Conservation (phyloP, 2,113 vertebrate genomes). For the Gobio gobio region DNA sequence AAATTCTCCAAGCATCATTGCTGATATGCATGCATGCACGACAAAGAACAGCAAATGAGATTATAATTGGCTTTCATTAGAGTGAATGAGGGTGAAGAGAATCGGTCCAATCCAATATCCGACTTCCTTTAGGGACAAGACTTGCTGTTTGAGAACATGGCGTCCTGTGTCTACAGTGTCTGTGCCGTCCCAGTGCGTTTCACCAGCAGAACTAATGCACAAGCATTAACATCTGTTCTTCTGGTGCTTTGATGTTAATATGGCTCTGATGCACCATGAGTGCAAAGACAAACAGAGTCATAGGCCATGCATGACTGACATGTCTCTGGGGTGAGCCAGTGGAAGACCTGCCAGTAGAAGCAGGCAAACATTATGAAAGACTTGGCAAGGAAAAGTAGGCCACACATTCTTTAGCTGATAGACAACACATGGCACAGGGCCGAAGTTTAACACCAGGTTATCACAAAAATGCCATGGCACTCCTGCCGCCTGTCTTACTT, state of each 20-base stretch:
- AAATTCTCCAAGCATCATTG: not conserved
- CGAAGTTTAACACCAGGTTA: slow-evolving; percentile 61
- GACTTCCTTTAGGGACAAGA: slow-evolving; percentile 26
- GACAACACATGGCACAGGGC: slow-evolving; percentile 67
- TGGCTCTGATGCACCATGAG: slow-evolving; percentile 6
- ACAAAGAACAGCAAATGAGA: slow-evolving; percentile 14
- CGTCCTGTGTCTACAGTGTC: not conserved
- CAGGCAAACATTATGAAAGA: slow-evolving; percentile 36
- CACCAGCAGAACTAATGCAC: slow-evolving; percentile 16
- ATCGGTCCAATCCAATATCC: slow-evolving; percentile 9
- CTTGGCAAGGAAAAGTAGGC: slow-evolving; percentile 58
- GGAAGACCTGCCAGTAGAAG: slow-evolving; percentile 7
- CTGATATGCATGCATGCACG: not conserved
- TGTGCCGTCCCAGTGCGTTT: not conserved
- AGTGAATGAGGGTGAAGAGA: not conserved
- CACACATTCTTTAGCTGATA: slow-evolving; percentile 68
- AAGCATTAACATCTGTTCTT: slow-evolving; percentile 30
- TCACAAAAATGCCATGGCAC: slow-evolving; percentile 66
- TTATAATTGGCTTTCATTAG: slow-evolving; percentile 20
- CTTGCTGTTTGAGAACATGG: slow-evolving; percentile 21
- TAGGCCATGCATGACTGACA: slow-evolving; percentile 12
- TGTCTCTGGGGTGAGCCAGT: not conserved
- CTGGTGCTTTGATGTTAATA: slow-evolving; percentile 38
- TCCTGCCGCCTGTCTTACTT: not conserved
- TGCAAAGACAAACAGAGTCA: slow-evolving; percentile 23